Evolutionary conservation across 53 echinoderm and acorn worm genomes (phyloP), one percentile per base, ranked within the genome.

Genomic region (Paelopatides confundens): DNA sequence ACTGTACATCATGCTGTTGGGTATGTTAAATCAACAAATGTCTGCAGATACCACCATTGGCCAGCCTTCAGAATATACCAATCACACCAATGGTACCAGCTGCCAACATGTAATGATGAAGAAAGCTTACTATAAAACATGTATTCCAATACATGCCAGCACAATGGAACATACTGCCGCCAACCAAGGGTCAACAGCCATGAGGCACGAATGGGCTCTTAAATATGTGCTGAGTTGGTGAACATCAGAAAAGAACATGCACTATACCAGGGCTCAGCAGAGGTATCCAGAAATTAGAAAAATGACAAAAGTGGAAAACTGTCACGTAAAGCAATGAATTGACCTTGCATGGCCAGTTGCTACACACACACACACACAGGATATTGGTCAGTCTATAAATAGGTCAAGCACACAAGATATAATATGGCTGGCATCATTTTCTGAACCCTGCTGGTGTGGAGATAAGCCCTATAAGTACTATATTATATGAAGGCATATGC

Each of bases 151-250:
- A 58, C 58, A 23, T 58, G 58, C 18, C 1, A 23, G 21, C 6
- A 58, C 58, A 58, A 23, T 58, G 58, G n/a, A 58, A 58, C 58
- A 58, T 58, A 58, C 58, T 58, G 58, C 58, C 18, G 21, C 15
- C 58, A 18, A 58, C 21, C 39, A 11, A 74, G 74, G 47, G 47
- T 74, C 74, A 74, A 74, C 74, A 74, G 74, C 74, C 74, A 74
- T 39, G 46, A 39, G 74, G 74, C 74, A 74, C 46, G 74, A 40
- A 39, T 7, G 40, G 74, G 46, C 74, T 40, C 58, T 2, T 21
- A 58, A 58, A 18, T 18, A 8, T 10, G 12, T 43, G 43, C 12
- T 43, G 43, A 43, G 43, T n/a, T n/a, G n/a, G n/a, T 48, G 48
- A 48, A 9, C 48, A 48, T 48, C 48, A 48, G 10, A 14, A 12